phyloP scores from a whole-genome alignment of 2,888 invertebrate genomes.

The Thera britannica region DNA sequence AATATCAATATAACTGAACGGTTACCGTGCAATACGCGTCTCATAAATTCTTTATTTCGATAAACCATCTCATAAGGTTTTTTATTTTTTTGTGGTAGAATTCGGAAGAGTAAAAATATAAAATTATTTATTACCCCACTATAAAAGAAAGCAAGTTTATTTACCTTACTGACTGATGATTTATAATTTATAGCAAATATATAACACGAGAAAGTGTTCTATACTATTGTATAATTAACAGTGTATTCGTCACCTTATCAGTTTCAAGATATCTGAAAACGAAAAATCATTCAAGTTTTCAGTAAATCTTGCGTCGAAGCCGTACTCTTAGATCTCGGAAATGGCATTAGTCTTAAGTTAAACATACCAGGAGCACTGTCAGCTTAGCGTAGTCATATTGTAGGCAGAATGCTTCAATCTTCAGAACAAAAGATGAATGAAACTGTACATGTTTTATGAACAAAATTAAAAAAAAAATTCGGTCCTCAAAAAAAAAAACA shows the following conservation, averaged over 20 bases:
- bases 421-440: too few relatives aligned
- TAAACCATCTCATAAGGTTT: constrained; percentile 10
- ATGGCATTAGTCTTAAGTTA: constrained; percentile 5
- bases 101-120: constrained; percentile 8
- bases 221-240: too few relatives aligned
- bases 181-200: too few relatives aligned
- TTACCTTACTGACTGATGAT: too few relatives aligned
- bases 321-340: constrained; percentile 23
- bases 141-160: too few relatives aligned
- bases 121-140: background rate
- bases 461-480: too few relatives aligned
- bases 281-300: constrained; percentile 23
- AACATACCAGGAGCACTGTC: background rate
- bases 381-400: too few relatives aligned
- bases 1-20: constrained; percentile 18
- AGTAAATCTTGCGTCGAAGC: constrained; percentile 22
- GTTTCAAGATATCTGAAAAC: constrained; percentile 4
- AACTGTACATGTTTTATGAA: too few relatives aligned
- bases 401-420: too few relatives aligned
- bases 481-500: too few relatives aligned
- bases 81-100: background rate
- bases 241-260: too few relatives aligned
- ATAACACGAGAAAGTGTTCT: too few relatives aligned
- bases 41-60: constrained; percentile 17
- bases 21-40: constrained; percentile 11